Base-by-base conservation (phyloP, 2,797 vertebrate species). In the Avahi laniger region DNA sequence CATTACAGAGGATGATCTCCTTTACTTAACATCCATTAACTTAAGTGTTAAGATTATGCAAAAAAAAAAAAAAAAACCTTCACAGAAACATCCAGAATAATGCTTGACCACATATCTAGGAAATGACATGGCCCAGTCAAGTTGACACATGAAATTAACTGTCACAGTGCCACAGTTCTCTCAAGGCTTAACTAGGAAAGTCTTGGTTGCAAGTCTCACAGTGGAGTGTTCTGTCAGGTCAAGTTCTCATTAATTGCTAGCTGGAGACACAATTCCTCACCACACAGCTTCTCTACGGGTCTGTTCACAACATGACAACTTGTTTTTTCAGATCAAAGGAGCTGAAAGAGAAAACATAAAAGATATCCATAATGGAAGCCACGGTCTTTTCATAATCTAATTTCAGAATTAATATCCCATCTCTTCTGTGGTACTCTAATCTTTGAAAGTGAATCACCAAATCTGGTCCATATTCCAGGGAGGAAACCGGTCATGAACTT, bases 181-280 rank as follows among this genome's bases (percentile, higher is more conserved):
- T 69, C n/a, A 72, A 35, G 2, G 4, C 1, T 72, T 61, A 17
- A 63, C 17, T 54, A 1, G 10, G 9, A 24, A 78, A 81, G 8
- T 0, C 1, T 69, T 13, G 1, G 28, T 5, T 72, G 28, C 11
- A 38, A 83, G 50, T 41, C 20, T 75, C 13, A 7, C 2, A 52
- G 0, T 65, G 2, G 1, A n/a, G 2, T 24, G 1, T 79, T 91
- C 59, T 50, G 9, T 12, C 20, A 61, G 86, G 2, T 3, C 14
- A 67, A 18, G 9, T 57, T 70, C 35, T 75, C 69, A 24, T 54
- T 12, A 73, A 38, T 3, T 57, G 17, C 59, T 14, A 70, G 5
- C 30, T 43, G 22, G n/a, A 88, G 38, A 61, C 61, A 22, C 5
- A 35, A 1, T 22, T 69, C 1, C 9, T 28, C 11, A n/a, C 7